Percentiles rank a stretch among this genome's conserved stretches.
phyloP scores from a whole-genome alignment of 2,113 vertebrate genomes.

The Ammospiza caudacuta region DNA sequence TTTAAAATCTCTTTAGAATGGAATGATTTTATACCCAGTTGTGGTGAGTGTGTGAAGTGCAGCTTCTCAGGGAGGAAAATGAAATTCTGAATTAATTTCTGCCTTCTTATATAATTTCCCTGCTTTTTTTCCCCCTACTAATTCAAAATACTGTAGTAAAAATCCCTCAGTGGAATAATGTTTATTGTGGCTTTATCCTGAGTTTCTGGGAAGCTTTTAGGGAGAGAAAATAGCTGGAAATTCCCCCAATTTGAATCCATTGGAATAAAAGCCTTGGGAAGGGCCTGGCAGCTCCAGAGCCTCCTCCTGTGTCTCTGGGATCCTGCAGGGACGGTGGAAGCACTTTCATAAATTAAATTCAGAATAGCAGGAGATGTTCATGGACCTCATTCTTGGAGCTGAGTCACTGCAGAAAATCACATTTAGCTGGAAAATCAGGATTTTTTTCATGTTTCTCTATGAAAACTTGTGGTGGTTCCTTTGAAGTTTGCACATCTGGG shows the following conservation, averaged over 20 bases:
- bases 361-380: not conserved
- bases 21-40: not conserved
- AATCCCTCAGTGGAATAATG: accelerated
- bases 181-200: not conserved
- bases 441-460: not conserved
- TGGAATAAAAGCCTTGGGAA: not conserved
- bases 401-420: not conserved
- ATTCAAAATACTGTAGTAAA: not conserved
- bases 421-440: not conserved
- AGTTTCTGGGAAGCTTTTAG: not conserved
- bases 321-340: not conserved
- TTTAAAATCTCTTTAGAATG: not conserved
- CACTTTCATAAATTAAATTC: not conserved
- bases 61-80: not conserved
- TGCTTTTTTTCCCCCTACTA: not conserved
- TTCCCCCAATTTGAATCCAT: not conserved
- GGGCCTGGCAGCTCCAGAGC: not conserved
- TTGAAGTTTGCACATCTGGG: not conserved
- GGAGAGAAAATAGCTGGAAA: not conserved
- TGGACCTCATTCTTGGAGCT: not conserved
- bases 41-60: not conserved
- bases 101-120: not conserved
- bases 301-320: not conserved
- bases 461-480: not conserved
- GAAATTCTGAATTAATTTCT: not conserved